Evolutionary conservation across 2,113 vertebrate species (phyloP), one percentile per base, ranked within the genome.

Genomic region (Atlantisia rogersi): DNA sequence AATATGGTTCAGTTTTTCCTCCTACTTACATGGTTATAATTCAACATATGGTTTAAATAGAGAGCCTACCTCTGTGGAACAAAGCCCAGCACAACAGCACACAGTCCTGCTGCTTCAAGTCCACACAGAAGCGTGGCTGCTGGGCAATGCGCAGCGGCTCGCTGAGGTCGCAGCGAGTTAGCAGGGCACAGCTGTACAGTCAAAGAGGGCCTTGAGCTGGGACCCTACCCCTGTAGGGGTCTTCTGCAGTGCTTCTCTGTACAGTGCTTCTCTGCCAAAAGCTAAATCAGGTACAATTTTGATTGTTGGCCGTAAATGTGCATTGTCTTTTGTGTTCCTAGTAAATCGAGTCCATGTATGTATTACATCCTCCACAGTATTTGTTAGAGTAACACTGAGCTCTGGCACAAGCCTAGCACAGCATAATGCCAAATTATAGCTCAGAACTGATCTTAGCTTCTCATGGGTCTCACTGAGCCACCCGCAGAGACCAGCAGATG

Each of bases 31-130:
- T 1, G 2, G 68, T 69, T 96, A 37, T 88, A 94, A 91, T 86
- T 94, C 63, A 94, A 77, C 78, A 93, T 79, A n/a, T 76, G 77
- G 76, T 94, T 97, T 85, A 94, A 84, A 95, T 75, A 87, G 86
- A 67, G n/a, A 53, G 55, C 44, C 79, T 83, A 15, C 58, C 68
- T 79, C 78, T 64, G 79, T 48, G 46, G 82, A 93, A 67, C 79
- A 69, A 79, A 90, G 87, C 62, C 89, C 77, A 80, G 90, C 67
- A 69, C 86, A 91, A 35, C 62, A 82, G 64, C 81, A 58, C 53
- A 12, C 15, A 10, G 78, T 69, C 65, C 50, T 1, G 1, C 73
- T 75, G 53, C 83, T 88, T 84, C 76, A 46, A 62, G 79, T 62
- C 75, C 69, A 15, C 48, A n/a, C 46, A 76, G 86, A 55, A 80